phyloP scores from a whole-genome alignment of 2,797 vertebrate genomes.

The Pteronotus mesoamericanus region DNA sequence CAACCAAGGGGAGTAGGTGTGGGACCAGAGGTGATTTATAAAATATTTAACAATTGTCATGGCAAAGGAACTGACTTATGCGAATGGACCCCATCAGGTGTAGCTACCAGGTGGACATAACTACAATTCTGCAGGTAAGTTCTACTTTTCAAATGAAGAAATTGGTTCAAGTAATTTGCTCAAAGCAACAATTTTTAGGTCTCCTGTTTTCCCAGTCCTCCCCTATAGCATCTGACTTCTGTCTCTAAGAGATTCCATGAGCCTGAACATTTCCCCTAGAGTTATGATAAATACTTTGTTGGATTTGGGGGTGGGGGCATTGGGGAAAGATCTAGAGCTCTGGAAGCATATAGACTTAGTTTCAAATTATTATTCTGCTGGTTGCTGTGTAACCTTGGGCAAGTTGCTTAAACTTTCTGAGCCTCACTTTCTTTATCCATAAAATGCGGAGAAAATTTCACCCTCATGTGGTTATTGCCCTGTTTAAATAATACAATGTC shows the following conservation, averaged over 20 bases:
- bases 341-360: background rate
- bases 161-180: background rate
- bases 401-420: background rate
- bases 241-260: background rate
- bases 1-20: background rate
- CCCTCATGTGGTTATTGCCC: background rate
- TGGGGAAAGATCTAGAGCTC: background rate
- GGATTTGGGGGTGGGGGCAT: background rate
- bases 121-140: background rate
- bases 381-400: background rate
- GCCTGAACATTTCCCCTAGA: background rate
- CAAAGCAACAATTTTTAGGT: background rate
- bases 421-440: background rate
- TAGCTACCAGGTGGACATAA: background rate
- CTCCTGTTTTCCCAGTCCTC: background rate
- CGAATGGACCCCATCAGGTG: background rate
- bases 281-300: background rate
- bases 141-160: constrained; percentile 5
- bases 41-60: background rate
- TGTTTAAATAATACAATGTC: background rate
- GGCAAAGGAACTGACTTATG: background rate
- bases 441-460: background rate
- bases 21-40: background rate
- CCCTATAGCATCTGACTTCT: constrained; percentile 1
- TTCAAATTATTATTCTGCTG: background rate